Conservation (phyloP, 1,140 invertebrate genomes). For the Macrosteles quadrilineatus region DNA sequence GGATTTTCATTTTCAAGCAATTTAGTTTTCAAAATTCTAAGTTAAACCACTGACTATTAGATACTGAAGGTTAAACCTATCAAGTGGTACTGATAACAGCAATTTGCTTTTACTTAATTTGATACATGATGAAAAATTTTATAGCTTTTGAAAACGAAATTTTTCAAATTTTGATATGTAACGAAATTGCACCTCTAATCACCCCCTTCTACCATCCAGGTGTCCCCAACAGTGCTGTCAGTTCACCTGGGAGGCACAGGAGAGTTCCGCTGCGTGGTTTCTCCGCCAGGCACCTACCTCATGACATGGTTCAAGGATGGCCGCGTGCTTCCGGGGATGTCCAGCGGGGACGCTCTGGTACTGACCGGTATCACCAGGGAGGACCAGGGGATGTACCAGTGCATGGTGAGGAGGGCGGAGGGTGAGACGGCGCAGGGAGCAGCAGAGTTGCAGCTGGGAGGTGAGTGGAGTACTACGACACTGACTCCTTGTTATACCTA, state of each 20-base stretch:
- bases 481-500: too few species aligned
- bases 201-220: constrained; percentile 7
- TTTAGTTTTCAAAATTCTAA: too few species aligned
- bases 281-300: constrained; percentile 44
- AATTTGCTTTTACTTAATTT: not conserved
- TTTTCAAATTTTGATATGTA: not conserved
- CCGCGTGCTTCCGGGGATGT: constrained; percentile 63
- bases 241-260: constrained; percentile 76
- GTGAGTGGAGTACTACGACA: constrained; percentile 55
- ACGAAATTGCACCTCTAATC: too few species aligned
- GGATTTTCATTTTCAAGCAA: too few species aligned
- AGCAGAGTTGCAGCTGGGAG: constrained; percentile 76
- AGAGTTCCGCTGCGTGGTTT: constrained; percentile 68
- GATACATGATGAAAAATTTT: not conserved
- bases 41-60: too few species aligned
- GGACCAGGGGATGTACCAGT: constrained; percentile 85
- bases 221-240: constrained; percentile 33
- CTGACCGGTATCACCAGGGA: constrained; percentile 70
- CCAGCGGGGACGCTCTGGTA: constrained; percentile 63
- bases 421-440: constrained; percentile 78
- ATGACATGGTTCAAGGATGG: constrained; percentile 74
- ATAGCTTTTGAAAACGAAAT: not conserved
- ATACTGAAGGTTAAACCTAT: too few species aligned
- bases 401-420: constrained; percentile 71
- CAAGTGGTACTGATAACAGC: not conserved